These are phyloP conservation scores for Thripadectes ignobilis DNA, from an alignment of 2,797 vertebrate species.

Conservation along the genomic window DNA sequence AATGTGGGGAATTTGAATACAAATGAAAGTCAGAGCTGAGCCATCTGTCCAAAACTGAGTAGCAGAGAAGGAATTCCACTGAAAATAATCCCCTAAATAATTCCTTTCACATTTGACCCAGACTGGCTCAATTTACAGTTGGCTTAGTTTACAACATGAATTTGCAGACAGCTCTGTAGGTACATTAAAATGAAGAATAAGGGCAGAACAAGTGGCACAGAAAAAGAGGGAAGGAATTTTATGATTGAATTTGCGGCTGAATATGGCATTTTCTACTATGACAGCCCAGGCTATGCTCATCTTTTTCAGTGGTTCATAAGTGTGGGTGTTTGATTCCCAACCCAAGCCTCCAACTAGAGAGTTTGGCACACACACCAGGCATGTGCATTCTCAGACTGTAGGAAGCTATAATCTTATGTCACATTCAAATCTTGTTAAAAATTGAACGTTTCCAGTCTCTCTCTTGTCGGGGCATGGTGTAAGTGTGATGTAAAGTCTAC, in stretches of 20 bases:
- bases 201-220: background rate
- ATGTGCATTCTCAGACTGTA: background rate
- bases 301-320: background rate
- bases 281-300: background rate
- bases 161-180: fast-evolving
- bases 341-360: background rate
- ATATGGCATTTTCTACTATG: background rate
- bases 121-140: background rate
- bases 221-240: background rate
- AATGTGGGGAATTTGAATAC: background rate
- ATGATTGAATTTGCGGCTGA: background rate
- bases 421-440: background rate
- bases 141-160: background rate
- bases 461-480: background rate
- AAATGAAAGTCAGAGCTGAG: background rate
- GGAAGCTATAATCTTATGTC: background rate
- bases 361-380: background rate
- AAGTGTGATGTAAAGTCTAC: background rate
- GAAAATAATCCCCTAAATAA: background rate
- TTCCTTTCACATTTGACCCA: background rate
- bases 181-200: background rate
- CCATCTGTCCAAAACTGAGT: background rate
- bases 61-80: background rate
- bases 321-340: background rate
- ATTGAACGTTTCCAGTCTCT: background rate